Percentiles rank a stretch among this genome's conserved stretches.
phyloP scores from a whole-genome alignment of 2,888 invertebrate genomes.

The Polymixis lichenea region DNA sequence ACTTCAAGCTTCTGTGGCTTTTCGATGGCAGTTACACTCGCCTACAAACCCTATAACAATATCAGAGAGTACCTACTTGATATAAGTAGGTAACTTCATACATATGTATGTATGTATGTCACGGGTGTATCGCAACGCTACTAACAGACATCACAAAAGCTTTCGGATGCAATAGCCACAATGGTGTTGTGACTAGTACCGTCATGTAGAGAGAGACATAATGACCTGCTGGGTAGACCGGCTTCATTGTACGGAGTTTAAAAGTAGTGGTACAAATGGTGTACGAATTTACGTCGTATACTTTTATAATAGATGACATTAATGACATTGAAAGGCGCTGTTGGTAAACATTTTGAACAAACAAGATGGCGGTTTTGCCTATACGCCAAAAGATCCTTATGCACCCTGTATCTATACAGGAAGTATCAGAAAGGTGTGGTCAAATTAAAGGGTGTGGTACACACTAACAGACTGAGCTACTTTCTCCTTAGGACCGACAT shows the following conservation, averaged over 20 bases:
- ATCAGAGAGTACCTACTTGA: conserved; percentile 14
- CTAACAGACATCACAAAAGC: conserved; percentile 58
- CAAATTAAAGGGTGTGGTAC: no score
- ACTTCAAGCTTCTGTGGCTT: background rate
- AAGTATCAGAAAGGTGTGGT: no score
- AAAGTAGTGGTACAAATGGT: background rate
- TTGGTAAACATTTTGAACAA: background rate
- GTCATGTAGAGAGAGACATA: conserved; percentile 29
- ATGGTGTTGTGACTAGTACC: conserved; percentile 49
- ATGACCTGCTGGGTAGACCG: conserved; percentile 29
- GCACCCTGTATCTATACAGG: no score
- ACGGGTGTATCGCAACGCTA: conserved; percentile 46
- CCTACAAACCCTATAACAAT: background rate
- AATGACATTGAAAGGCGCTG: background rate
- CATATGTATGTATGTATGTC: conserved; percentile 37
- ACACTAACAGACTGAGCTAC: no score
- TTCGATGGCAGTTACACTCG: background rate
- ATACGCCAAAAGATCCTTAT: no score
- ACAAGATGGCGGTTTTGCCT: background rate
- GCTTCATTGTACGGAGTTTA: background rate
- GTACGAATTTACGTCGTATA: background rate
- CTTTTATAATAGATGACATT: background rate
- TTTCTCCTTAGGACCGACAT: no score
- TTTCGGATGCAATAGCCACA: conserved; percentile 50
- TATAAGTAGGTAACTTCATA: conserved; percentile 3